Evolutionary conservation across 2,113 vertebrate genomes (phyloP), one percentile per base, ranked within the genome.

Genomic region (Hippocampus guttulatus): DNA sequence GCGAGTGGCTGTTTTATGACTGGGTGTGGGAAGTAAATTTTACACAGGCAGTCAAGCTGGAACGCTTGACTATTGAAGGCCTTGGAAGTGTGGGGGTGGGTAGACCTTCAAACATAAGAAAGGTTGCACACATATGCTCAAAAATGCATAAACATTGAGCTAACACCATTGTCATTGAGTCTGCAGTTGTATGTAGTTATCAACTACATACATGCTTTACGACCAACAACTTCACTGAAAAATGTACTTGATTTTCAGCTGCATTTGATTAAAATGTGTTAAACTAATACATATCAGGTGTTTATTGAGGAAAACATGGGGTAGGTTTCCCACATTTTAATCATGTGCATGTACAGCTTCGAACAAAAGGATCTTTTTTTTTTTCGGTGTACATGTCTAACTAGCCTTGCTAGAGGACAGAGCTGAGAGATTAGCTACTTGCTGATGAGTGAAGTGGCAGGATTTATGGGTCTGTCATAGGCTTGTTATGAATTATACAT

Each of bases 401-500:
- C 84, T 72, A 61, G 75, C 70, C 18, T 16, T 40, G 68, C 38
- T 71, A 57, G 72, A 33, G 81, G 83, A 71, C 67, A 75, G 79
- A 79, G 82, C 80, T 78, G 81, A 80, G 27, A 45, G 80, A 68
- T 57, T 16, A 68, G 81, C 72, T 30, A 23, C 62, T 18, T 57
- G 68, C 76, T 60, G 80, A 74, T 20, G 61, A 79, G 73, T 62
- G 2, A 27, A 68, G 67, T 47, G 69, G 75, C 73, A 75, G 83
- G 88, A 85, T 90, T 90, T 88, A 88, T 84, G 85, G 79, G 66
- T 87, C 78, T 78, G 83, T 84, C 85, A 88, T 80, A 71, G 78
- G 54, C 68, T 58, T 54, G 2, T 2, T n/a, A 85, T 90, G 87
- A 90, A 91, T 91, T 78, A 89, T 81, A 25, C 81, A 90, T 86